These are phyloP conservation scores for Decapterus maruadsi DNA, from an alignment of 2,797 vertebrate species.

Conservation along the genomic window DNA sequence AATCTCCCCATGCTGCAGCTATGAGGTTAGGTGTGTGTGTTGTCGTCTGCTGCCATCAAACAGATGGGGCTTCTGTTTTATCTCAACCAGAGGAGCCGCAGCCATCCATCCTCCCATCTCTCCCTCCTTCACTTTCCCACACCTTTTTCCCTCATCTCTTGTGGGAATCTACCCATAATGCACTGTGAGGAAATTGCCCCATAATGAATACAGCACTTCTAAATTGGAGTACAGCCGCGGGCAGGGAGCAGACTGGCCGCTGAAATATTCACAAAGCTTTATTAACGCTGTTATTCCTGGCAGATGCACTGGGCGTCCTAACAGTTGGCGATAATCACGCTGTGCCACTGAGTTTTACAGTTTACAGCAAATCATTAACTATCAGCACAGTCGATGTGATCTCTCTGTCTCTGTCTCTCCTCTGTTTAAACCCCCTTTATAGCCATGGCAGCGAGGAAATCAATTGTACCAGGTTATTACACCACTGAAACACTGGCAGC, in stretches of 20 bases:
- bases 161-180: constrained; percentile 68
- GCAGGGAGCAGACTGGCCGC: constrained; percentile 69
- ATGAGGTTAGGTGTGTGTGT: constrained; percentile 2
- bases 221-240: constrained; percentile 71
- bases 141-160: constrained; percentile 36
- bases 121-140: constrained; percentile 28
- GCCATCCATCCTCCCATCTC: constrained; percentile 9
- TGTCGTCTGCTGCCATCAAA: constrained; percentile 41
- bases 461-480: background rate
- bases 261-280: constrained; percentile 84
- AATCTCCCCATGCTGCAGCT: constrained; percentile 47
- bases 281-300: constrained; percentile 68
- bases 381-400: constrained; percentile 30
- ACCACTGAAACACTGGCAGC: constrained; percentile 7
- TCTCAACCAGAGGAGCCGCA: constrained; percentile 46
- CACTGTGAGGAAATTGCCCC: constrained; percentile 63
- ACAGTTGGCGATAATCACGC: constrained; percentile 61
- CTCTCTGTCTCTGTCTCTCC: background rate
- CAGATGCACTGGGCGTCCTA: constrained; percentile 60
- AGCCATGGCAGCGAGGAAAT: constrained; percentile 3
- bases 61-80: constrained; percentile 61
- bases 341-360: constrained; percentile 35
- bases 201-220: constrained; percentile 73
- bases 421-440: constrained; percentile 34
- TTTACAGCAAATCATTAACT: constrained; percentile 53